Conservation (phyloP, 2,113 vertebrate genomes). For the Bettongia penicillata region DNA sequence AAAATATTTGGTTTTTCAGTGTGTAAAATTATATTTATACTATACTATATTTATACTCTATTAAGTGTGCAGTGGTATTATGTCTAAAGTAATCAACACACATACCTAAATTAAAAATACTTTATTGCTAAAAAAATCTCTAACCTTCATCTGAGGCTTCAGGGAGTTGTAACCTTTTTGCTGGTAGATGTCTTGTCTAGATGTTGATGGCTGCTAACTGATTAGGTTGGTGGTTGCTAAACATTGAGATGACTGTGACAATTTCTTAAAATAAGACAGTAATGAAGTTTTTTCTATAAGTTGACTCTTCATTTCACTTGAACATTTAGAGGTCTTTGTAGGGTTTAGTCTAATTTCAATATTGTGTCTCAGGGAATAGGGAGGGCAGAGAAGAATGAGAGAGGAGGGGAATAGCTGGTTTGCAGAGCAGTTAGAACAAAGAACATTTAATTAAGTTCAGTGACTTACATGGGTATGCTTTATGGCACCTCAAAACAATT, state of each 20-base stretch:
- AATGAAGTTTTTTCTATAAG: not conserved
- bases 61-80: too few species aligned
- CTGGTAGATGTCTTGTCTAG: not conserved
- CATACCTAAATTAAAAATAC: not conserved
- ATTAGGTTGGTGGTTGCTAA: not conserved
- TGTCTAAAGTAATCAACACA: too few species aligned
- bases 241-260: not conserved
- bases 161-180: not conserved
- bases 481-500: too few species aligned
- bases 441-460: not conserved
- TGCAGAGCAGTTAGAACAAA: not conserved
- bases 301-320: not conserved
- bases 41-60: too few species aligned
- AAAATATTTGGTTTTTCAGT: too few species aligned
- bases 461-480: not conserved
- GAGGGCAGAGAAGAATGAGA: too few species aligned
- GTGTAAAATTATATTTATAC: too few species aligned
- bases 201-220: not conserved
- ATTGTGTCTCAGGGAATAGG: not conserved
- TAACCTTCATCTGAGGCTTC: not conserved
- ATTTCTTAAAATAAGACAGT: not conserved
- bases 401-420: too few species aligned
- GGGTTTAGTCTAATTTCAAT: not conserved
- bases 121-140: not conserved
- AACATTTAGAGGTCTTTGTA: not conserved